Conservation (phyloP, 2,113 vertebrate genomes). For the Paralichthys olivaceus region DNA sequence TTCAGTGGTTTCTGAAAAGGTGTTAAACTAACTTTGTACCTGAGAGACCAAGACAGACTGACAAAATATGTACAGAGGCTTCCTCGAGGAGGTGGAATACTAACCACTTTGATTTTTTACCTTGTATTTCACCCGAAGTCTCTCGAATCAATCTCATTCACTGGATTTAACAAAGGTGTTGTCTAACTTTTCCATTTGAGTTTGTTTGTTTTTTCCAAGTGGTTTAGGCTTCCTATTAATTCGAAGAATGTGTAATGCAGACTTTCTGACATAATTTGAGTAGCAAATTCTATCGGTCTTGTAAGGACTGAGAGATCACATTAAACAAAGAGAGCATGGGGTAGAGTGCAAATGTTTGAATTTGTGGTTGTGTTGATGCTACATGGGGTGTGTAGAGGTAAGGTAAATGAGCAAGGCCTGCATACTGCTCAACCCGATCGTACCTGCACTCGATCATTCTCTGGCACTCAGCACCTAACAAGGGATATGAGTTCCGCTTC, state of each 20-base stretch:
- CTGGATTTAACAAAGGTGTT: neutral
- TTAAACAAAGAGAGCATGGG: constrained; percentile 1
- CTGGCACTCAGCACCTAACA: constrained; percentile 47
- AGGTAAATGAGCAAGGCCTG: constrained; percentile 39
- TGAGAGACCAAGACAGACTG: constrained; percentile 17
- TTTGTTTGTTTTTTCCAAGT: neutral
- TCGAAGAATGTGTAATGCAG: neutral
- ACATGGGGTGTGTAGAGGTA: constrained; percentile 16
- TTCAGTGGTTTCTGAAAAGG: constrained; percentile 37
- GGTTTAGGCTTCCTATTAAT: neutral
- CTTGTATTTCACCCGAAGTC: neutral
- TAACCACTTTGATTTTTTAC: constrained; percentile 9
- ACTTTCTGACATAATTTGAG: neutral
- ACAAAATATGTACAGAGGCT: constrained; percentile 6
- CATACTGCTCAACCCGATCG: constrained; percentile 36
- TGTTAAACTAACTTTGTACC: constrained; percentile 33
- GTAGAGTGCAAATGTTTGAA: neutral
- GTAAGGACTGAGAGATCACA: neutral
- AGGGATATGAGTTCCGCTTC: constrained; percentile 56
- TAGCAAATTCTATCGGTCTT: neutral
- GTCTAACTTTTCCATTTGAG: neutral
- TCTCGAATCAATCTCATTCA: neutral
- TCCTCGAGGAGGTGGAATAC: neutral
- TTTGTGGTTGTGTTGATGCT: constrained; percentile 10
- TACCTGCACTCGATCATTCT: constrained; percentile 55